phyloP scores from a whole-genome alignment of 1,140 invertebrate species.

The Ooceraea biroi region DNA sequence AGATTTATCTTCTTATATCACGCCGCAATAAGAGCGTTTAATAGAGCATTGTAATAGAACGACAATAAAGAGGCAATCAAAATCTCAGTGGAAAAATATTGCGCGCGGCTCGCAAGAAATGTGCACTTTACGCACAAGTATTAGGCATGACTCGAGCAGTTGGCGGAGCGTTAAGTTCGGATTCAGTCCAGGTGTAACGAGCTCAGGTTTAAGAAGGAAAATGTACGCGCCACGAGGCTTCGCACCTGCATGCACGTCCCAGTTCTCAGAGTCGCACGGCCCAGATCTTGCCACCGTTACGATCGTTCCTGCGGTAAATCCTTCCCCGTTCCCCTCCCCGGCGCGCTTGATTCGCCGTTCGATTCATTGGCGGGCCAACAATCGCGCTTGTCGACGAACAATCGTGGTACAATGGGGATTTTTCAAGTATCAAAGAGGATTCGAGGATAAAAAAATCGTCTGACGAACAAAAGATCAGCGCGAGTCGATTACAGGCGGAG shows the following conservation, averaged over 20 bases:
- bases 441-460: conserved; percentile 37
- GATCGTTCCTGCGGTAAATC: conserved; percentile 43
- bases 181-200: conserved; percentile 43
- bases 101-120: too few relatives aligned
- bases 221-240: conserved; percentile 65
- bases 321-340: not conserved
- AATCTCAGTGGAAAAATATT: too few relatives aligned
- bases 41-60: too few relatives aligned
- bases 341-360: not conserved
- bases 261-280: conserved; percentile 74
- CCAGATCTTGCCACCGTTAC: conserved; percentile 65
- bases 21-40: too few relatives aligned
- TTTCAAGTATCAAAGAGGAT: conserved; percentile 29
- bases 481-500: not conserved
- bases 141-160: too few relatives aligned
- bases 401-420: not conserved
- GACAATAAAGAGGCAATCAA: too few relatives aligned
- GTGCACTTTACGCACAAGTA: too few relatives aligned
- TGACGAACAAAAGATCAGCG: conserved; percentile 39
- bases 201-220: conserved; percentile 53
- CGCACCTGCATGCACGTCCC: conserved; percentile 76
- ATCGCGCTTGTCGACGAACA: not conserved
- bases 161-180: too few relatives aligned
- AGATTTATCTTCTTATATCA: too few relatives aligned
- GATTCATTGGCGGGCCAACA: conserved; percentile 1